Evolutionary conservation across 2,888 invertebrate species (phyloP).

Genomic region (Meloe dianella): DNA sequence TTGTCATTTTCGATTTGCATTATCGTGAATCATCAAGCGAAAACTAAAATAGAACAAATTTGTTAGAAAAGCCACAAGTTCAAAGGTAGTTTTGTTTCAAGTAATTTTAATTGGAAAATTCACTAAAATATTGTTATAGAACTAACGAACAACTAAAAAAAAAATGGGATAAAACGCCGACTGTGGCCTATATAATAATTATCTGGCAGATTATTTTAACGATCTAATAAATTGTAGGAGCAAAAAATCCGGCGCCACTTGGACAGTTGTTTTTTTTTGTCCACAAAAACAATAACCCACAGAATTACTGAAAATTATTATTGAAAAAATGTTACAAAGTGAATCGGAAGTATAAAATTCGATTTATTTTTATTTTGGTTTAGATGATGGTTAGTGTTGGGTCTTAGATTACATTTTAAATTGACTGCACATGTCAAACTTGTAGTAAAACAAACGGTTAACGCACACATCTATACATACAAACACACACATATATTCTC

Average conservation of each 20-base stretch:
- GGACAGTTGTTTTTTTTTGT: not conserved
- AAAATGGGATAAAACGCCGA: too few species aligned
- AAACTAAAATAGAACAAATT: not conserved
- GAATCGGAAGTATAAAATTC: conserved; percentile 8
- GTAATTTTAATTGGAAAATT: too few species aligned
- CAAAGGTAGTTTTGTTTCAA: not conserved
- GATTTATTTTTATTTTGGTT: conserved; percentile 9
- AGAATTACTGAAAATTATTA: not conserved
- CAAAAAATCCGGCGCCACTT: not conserved
- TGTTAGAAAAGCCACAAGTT: not conserved
- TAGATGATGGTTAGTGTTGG: conserved; percentile 9
- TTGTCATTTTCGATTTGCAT: not conserved
- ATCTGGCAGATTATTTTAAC: not conserved
- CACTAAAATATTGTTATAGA: too few species aligned
- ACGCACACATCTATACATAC: not conserved
- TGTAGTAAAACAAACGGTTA: conserved; percentile 12
- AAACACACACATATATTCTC: not conserved
- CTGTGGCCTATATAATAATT: not conserved
- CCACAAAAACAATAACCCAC: not conserved
- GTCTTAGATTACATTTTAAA: conserved; percentile 11
- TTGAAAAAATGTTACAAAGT: not conserved
- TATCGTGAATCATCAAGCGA: not conserved
- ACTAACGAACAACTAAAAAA: too few species aligned
- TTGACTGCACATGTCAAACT: conserved; percentile 11
- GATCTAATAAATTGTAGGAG: not conserved